Evolutionary conservation across 2,113 vertebrate species (phyloP).

Genomic region (Daboia siamensis): DNA sequence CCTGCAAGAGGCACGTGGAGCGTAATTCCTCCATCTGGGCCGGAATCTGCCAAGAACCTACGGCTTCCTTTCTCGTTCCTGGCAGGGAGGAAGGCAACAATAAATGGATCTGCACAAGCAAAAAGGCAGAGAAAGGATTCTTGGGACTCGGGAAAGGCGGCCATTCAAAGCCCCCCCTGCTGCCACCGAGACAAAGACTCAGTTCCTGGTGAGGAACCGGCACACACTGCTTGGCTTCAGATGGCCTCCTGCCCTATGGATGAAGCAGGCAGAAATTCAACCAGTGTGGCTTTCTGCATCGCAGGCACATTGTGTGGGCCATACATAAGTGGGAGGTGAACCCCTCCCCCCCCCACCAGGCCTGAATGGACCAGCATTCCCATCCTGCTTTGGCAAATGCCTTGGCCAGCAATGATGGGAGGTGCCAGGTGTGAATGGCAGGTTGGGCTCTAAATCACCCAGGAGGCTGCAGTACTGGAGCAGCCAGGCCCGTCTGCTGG

Average conservation of each 20-base stretch:
- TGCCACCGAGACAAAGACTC: neutral
- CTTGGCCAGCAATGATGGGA: too few species aligned
- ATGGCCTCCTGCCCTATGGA: neutral
- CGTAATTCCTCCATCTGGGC: slow-evolving; percentile 69
- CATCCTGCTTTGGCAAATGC: too few species aligned
- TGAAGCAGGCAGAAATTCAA: neutral
- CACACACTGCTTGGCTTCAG: neutral
- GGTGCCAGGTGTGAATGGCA: too few species aligned
- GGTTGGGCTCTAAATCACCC: too few species aligned
- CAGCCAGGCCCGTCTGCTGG: neutral
- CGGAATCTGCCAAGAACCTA: slow-evolving; percentile 65
- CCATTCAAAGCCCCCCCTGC: neutral
- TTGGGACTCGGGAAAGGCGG: neutral
- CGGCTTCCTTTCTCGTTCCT: slow-evolving; percentile 65
- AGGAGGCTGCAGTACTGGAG: too few species aligned
- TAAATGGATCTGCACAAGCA: slow-evolving; percentile 23
- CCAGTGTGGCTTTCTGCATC: neutral
- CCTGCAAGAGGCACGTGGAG: slow-evolving; percentile 69
- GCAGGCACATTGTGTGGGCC: neutral
- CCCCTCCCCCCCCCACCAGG: accelerated
- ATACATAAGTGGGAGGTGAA: neutral
- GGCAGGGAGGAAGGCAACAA: slow-evolving; percentile 51
- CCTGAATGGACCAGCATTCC: neutral
- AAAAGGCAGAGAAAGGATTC: too few species aligned
- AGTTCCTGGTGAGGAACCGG: neutral